phyloP scores from a whole-genome alignment of 1,140 invertebrate genomes.

The Conus ventricosus region DNA sequence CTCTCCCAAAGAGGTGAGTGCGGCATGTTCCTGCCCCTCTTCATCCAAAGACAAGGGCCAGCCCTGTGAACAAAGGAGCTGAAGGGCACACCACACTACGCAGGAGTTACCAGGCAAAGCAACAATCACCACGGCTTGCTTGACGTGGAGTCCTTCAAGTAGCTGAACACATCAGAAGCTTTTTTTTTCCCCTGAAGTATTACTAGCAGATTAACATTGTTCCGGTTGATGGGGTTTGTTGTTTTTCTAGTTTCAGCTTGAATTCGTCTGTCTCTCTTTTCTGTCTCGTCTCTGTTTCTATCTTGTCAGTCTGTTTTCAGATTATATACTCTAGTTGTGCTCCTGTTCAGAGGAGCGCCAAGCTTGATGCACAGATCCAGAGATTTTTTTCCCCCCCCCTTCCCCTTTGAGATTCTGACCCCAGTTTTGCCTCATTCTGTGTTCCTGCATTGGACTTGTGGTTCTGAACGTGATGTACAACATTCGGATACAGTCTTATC shows the following conservation, averaged over 20 bases:
- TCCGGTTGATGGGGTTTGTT: neutral
- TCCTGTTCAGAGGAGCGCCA: neutral
- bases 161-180: neutral
- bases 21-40: too few species aligned
- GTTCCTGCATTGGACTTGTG: neutral
- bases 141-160: neutral
- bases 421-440: neutral
- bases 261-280: neutral
- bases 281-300: neutral
- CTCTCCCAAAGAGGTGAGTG: neutral
- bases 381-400: neutral
- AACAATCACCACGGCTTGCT: neutral
- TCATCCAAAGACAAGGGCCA: neutral
- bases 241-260: neutral
- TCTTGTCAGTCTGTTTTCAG: neutral
- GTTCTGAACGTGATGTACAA: neutral
- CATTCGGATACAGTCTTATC: neutral
- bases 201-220: neutral
- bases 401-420: neutral
- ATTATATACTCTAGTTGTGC: neutral
- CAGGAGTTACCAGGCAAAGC: neutral
- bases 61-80: neutral
- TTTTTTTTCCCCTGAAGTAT: neutral
- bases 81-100: neutral
- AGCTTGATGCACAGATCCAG: slow-evolving; percentile 6